These are phyloP conservation scores for Heteromormyrus szaboi DNA, from an alignment of 2,797 vertebrate genomes.

Conservation along the genomic window DNA sequence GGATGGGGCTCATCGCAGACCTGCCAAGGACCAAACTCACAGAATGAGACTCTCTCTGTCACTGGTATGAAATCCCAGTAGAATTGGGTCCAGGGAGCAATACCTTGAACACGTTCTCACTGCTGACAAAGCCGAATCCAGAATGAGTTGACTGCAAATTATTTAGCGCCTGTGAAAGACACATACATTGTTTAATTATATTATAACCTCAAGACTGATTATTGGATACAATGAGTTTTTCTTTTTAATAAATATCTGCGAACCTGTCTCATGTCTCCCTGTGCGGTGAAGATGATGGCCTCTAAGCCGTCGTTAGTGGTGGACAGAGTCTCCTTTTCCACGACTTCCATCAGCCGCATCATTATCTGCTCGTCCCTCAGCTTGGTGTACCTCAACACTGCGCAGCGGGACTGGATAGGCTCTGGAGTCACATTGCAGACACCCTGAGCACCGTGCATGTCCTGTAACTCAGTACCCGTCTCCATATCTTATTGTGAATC, in stretches of 20 bases:
- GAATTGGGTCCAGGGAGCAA: neutral
- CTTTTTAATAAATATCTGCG: neutral
- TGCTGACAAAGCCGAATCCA: conserved; percentile 89
- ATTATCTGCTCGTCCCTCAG: conserved; percentile 86
- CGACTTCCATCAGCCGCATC: conserved; percentile 75
- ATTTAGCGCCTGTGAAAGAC: conserved; percentile 76
- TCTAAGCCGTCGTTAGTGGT: conserved; percentile 88
- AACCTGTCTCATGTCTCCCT: conserved; percentile 99
- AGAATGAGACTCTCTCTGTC: neutral
- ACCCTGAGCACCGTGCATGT: neutral
- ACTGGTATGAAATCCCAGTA: neutral
- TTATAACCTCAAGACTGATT: neutral
- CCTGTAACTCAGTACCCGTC: neutral
- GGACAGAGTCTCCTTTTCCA: conserved; percentile 70
- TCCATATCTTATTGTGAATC: neutral
- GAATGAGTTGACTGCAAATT: conserved; percentile 92
- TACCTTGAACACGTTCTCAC: conserved; percentile 94
- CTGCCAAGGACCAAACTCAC: conserved; percentile 41
- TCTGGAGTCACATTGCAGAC: conserved; percentile 53
- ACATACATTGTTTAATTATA: neutral
- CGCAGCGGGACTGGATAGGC: conserved; percentile 93
- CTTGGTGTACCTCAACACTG: conserved; percentile 89
- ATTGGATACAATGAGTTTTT: neutral
- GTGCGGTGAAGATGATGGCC: conserved; percentile 93
- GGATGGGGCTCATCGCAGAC: conserved; percentile 96